phyloP scores from a whole-genome alignment of 2,113 vertebrate genomes.

The Protobothrops flavoviridis region DNA sequence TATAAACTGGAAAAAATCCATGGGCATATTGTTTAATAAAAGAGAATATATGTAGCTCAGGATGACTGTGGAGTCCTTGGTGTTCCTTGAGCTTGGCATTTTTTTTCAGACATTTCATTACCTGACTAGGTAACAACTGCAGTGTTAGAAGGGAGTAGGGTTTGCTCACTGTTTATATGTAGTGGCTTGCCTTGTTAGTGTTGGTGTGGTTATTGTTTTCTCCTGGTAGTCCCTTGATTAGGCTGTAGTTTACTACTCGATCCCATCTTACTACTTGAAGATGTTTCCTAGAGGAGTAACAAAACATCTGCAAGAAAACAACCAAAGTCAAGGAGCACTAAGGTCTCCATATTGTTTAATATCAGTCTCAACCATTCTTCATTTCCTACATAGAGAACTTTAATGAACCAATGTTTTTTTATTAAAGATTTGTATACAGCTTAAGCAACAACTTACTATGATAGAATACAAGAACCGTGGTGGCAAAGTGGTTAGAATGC shows the following conservation, averaged over 20 bases:
- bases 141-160: not conserved
- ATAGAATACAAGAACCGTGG: too few relatives aligned
- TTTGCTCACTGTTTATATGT: not conserved
- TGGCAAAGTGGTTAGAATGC: too few relatives aligned
- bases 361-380: not conserved
- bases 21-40: not conserved
- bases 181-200: not conserved
- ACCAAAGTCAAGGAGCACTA: not conserved
- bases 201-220: not conserved
- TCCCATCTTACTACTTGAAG: not conserved
- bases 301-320: not conserved
- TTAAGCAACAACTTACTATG: not conserved
- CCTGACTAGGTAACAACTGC: not conserved
- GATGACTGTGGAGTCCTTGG: not conserved
- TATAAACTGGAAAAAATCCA: not conserved
- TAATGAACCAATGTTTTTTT: not conserved
- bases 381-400: not conserved
- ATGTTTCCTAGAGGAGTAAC: not conserved
- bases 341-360: not conserved
- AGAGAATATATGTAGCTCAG: not conserved
- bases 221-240: not conserved
- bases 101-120: not conserved
- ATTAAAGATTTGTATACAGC: not conserved
- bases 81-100: not conserved
- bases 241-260: not conserved